Conservation (phyloP, 2,113 vertebrate genomes). For the Drymodes brunneopygia region DNA sequence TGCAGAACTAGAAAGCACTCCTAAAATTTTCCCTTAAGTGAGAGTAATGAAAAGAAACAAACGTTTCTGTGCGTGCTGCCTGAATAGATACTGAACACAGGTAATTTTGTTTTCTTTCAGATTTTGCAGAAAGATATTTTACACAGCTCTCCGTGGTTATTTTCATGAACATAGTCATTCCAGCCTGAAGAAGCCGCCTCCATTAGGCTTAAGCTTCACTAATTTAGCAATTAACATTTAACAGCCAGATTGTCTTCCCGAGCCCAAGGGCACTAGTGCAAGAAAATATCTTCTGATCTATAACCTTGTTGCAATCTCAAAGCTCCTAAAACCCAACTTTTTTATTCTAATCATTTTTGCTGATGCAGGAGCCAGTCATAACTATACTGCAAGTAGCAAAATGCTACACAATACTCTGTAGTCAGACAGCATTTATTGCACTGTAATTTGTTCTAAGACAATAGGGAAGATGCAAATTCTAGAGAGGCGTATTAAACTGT, state of each 20-base stretch:
- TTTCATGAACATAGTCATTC: background rate
- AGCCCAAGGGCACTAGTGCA: constrained; percentile 9
- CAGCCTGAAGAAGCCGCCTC: background rate
- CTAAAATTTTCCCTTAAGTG: background rate
- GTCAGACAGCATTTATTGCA: constrained; percentile 59
- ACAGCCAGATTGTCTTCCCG: background rate
- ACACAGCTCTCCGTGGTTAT: background rate
- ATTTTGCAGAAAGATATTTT: background rate
- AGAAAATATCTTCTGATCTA: constrained; percentile 20
- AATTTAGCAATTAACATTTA: constrained; percentile 66
- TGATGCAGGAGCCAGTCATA: constrained; percentile 35
- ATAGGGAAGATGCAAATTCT: constrained; percentile 67
- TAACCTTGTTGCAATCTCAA: constrained; percentile 12
- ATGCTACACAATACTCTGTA: constrained; percentile 16
- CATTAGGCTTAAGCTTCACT: constrained; percentile 26
- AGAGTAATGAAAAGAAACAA: background rate
- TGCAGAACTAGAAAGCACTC: background rate
- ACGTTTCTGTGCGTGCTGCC: background rate
- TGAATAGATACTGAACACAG: background rate
- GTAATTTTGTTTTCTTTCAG: background rate
- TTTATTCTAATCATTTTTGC: constrained; percentile 26
- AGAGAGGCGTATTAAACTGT: constrained; percentile 71
- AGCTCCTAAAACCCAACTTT: background rate
- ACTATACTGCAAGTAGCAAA: constrained; percentile 1
- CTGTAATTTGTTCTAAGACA: constrained; percentile 68